Conservation (phyloP, 2,113 vertebrate species). For the Vidua macroura region DNA sequence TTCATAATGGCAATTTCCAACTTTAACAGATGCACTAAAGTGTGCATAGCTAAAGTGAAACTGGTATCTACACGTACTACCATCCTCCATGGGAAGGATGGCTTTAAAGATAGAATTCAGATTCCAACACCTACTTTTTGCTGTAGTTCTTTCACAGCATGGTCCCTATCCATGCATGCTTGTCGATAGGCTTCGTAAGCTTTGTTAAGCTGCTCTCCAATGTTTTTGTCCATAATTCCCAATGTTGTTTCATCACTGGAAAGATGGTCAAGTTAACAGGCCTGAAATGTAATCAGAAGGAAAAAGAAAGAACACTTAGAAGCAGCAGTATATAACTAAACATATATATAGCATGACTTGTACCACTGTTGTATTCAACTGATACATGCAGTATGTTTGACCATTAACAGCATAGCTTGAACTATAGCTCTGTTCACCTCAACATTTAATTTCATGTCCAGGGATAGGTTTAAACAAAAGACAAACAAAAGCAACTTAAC, state of each 20-base stretch:
- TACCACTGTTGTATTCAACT: not conserved
- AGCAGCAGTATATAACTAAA: not conserved
- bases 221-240: constrained; percentile 94
- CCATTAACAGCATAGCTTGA: not conserved
- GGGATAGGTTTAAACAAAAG: not conserved
- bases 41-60: constrained; percentile 1
- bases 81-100: not conserved
- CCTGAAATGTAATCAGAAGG: constrained; percentile 64
- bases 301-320: constrained; percentile 27
- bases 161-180: constrained; percentile 92
- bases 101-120: not conserved
- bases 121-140: constrained; percentile 80
- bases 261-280: constrained; percentile 52
- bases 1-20: constrained; percentile 4
- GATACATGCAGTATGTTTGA: not conserved
- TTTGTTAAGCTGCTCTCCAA: constrained; percentile 96
- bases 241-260: constrained; percentile 89
- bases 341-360: not conserved
- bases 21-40: not conserved
- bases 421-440: not conserved
- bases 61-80: not conserved
- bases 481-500: not conserved
- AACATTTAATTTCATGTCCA: not conserved
- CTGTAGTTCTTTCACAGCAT: constrained; percentile 85
- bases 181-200: constrained; percentile 95